These are phyloP conservation scores for Polypterus bichir DNA, from an alignment of 2,113 vertebrate genomes.

Conservation along the genomic window DNA sequence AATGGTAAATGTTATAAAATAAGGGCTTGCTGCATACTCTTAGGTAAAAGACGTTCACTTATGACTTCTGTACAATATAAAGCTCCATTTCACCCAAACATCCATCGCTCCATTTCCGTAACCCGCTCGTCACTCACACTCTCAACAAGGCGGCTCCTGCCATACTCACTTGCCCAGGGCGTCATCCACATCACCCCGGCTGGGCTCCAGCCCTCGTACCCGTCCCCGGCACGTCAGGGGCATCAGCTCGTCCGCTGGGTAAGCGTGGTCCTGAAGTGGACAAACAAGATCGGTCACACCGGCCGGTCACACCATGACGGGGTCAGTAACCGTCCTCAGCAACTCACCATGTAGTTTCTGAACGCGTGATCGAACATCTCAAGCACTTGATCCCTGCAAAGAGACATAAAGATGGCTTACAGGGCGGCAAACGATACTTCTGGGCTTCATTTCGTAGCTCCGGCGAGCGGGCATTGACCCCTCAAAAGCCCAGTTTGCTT, in stretches of 20 bases:
- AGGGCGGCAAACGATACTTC: too few relatives aligned
- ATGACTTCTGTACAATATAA: background rate
- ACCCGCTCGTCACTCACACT: too few relatives aligned
- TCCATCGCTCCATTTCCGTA: background rate
- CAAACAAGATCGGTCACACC: too few relatives aligned
- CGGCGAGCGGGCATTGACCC: too few relatives aligned
- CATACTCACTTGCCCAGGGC: constrained; percentile 87
- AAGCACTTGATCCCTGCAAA: constrained; percentile 80
- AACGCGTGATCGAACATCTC: constrained; percentile 99
- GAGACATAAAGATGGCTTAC: background rate
- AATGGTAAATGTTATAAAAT: too few relatives aligned
- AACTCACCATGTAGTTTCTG: constrained; percentile 93
- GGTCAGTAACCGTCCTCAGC: background rate
- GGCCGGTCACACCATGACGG: too few relatives aligned
- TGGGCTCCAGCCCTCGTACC: constrained; percentile 88
- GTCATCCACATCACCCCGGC: constrained; percentile 89
- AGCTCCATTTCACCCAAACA: background rate
- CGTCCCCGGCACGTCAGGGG: constrained; percentile 90
- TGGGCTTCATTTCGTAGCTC: too few relatives aligned
- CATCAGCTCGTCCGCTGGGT: constrained; percentile 97
- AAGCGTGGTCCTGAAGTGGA: constrained; percentile 75
- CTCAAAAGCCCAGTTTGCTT: too few relatives aligned
- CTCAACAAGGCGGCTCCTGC: background rate
- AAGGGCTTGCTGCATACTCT: too few relatives aligned
- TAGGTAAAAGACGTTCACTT: too few relatives aligned